Evolutionary conservation across 2,797 vertebrate species (phyloP).

Genomic region (Heliangelus exortis): DNA sequence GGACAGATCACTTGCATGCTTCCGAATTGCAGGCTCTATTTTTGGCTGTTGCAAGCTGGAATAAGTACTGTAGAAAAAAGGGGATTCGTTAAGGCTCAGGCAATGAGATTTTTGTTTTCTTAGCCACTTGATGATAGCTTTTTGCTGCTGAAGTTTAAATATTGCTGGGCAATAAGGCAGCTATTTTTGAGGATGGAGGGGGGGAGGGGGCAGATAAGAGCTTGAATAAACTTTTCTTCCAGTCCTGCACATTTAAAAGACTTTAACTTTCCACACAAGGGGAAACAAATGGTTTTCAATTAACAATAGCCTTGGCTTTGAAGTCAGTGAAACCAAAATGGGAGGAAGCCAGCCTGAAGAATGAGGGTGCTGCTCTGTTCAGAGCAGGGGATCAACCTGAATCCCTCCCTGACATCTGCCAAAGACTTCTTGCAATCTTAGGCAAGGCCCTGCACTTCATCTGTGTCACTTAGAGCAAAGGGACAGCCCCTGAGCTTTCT

Average conservation of each 20-base stretch:
- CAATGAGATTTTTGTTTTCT: neutral
- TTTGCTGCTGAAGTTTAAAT: constrained; percentile 14
- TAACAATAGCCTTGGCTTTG: neutral
- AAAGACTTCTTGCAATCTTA: neutral
- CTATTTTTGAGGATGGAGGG: neutral
- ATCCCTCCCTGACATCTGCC: neutral
- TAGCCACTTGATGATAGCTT: neutral
- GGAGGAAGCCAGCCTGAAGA: neutral
- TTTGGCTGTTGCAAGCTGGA: neutral
- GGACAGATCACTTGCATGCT: neutral
- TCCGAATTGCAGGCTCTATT: neutral
- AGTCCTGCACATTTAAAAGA: neutral
- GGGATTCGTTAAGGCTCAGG: neutral
- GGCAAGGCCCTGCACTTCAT: neutral
- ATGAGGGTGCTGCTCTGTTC: neutral
- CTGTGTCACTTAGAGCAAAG: neutral
- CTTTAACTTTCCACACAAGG: neutral
- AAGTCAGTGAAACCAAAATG: neutral
- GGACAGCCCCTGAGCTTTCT: fast-evolving
- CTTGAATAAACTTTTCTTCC: neutral
- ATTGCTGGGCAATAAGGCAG: neutral
- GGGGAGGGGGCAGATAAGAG: neutral
- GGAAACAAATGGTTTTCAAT: neutral
- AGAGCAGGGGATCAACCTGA: neutral
- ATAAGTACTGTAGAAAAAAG: neutral